A percentile compares a stretch with the other conserved stretches of the same genome.
Evolutionary conservation across 2,113 vertebrate species (phyloP).

Genomic region (Trinectes maculatus): DNA sequence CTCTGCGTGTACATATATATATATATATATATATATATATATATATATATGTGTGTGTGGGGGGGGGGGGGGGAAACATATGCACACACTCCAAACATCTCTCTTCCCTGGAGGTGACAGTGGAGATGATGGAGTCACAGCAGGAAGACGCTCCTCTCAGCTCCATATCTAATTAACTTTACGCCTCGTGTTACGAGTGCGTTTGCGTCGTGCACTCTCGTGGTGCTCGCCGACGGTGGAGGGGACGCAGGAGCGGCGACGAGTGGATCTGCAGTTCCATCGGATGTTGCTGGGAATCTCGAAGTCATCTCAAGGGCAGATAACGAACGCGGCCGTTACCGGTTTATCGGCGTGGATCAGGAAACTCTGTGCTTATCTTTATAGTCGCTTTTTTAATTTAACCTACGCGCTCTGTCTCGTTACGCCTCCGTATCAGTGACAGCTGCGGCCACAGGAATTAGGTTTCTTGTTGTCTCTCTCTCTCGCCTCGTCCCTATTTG

Average conservation of each 20-base stretch:
- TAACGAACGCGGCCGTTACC: constrained; percentile 16
- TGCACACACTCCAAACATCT: constrained; percentile 1
- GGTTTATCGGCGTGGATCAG: too few species aligned
- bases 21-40: constrained; percentile 11
- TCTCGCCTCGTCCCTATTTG: too few species aligned
- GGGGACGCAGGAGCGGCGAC: too few species aligned
- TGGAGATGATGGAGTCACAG: constrained; percentile 64
- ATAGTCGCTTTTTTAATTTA: too few species aligned
- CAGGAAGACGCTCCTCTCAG: constrained; percentile 68
- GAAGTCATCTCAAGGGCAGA: constrained; percentile 4
- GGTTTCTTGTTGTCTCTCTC: too few species aligned
- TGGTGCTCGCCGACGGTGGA: constrained; percentile 36
- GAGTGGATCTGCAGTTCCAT: constrained; percentile 21
- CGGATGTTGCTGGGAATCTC: constrained; percentile 15
- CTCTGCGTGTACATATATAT: neutral
- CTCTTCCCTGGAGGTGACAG: constrained; percentile 52
- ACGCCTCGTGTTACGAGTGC: constrained; percentile 61
- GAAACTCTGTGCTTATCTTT: too few species aligned
- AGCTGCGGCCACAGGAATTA: too few species aligned
- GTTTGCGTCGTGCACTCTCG: constrained; percentile 31
- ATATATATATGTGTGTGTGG: constrained; percentile 16
- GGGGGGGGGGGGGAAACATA: too few species aligned
- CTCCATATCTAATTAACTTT: constrained; percentile 78
- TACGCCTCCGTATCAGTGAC: too few species aligned
- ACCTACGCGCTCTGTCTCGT: too few species aligned